Evolutionary conservation across 2,888 invertebrate genomes (phyloP).

Genomic region (Vesta saturnalis): DNA sequence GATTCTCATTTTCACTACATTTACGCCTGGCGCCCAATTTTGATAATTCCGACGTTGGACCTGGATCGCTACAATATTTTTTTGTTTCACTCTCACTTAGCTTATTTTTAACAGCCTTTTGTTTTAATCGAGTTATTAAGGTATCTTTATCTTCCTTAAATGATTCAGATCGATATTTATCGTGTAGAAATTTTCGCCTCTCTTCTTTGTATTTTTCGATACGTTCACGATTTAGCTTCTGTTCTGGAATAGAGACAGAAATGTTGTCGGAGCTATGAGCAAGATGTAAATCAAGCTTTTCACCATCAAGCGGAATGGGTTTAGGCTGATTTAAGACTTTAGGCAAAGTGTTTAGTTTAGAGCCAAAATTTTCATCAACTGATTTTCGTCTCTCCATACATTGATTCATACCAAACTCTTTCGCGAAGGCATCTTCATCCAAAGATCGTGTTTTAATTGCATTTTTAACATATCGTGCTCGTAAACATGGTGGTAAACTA

Average conservation of each 20-base stretch:
- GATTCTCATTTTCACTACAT: slow-evolving; percentile 34
- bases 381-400: slow-evolving; percentile 66
- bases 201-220: slow-evolving; percentile 94
- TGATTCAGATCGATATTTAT: slow-evolving; percentile 87
- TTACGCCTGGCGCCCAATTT: slow-evolving; percentile 29
- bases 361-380: slow-evolving; percentile 62
- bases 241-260: slow-evolving; percentile 47
- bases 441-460: slow-evolving; percentile 74
- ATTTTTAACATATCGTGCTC: slow-evolving; percentile 71
- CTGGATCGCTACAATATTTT: slow-evolving; percentile 16
- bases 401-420: slow-evolving; percentile 68
- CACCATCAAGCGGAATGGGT: slow-evolving; percentile 61
- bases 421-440: slow-evolving; percentile 78
- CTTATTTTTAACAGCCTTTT: slow-evolving; percentile 54
- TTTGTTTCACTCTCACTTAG: slow-evolving; percentile 25
- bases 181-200: slow-evolving; percentile 82
- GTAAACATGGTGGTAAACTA: slow-evolving; percentile 67
- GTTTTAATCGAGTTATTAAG: slow-evolving; percentile 62
- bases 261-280: slow-evolving; percentile 56
- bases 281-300: slow-evolving; percentile 52
- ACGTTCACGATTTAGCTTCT: slow-evolving; percentile 76
- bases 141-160: slow-evolving; percentile 72
- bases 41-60: slow-evolving; percentile 15
- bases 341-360: slow-evolving; percentile 65
- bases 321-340: slow-evolving; percentile 69